Conservation (phyloP, 2,113 vertebrate genomes). For the Amphilophus citrinellus region DNA sequence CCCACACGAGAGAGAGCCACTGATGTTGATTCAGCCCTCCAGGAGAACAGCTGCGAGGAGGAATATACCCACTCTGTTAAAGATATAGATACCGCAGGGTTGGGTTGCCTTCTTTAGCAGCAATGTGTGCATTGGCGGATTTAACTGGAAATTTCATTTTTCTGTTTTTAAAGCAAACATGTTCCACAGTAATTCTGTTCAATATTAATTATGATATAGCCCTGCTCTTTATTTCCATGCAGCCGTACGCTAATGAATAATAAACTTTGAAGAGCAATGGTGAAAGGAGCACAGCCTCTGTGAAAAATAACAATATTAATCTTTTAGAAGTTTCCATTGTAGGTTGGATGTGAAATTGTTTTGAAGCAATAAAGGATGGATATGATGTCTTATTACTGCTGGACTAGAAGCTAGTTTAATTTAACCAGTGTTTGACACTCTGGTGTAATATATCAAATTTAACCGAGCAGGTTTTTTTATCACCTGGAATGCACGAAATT, state of each 20-base stretch:
- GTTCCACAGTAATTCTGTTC: neutral
- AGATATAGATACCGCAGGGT: neutral
- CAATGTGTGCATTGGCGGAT: neutral
- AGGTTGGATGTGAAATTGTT: neutral
- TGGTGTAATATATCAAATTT: neutral
- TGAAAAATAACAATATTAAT: no score
- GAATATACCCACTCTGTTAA: neutral
- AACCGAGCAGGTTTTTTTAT: neutral
- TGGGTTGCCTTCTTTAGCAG: neutral
- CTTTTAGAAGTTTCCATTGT: no score
- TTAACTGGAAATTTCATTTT: neutral
- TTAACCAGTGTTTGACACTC: neutral
- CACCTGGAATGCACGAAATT: neutral
- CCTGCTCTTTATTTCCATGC: neutral
- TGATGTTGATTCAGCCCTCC: slow-evolving; percentile 41
- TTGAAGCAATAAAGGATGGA: neutral
- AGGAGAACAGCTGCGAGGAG: neutral
- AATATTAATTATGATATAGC: neutral
- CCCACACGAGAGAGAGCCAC: slow-evolving; percentile 37
- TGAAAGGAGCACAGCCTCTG: neutral
- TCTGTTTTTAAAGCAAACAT: neutral
- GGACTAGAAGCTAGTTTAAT: neutral
- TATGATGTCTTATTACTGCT: neutral
- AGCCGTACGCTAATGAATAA: neutral
- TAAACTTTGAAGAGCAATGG: neutral